phyloP scores from a whole-genome alignment of 2,797 vertebrate species.

The Ctenopoma multispine region DNA sequence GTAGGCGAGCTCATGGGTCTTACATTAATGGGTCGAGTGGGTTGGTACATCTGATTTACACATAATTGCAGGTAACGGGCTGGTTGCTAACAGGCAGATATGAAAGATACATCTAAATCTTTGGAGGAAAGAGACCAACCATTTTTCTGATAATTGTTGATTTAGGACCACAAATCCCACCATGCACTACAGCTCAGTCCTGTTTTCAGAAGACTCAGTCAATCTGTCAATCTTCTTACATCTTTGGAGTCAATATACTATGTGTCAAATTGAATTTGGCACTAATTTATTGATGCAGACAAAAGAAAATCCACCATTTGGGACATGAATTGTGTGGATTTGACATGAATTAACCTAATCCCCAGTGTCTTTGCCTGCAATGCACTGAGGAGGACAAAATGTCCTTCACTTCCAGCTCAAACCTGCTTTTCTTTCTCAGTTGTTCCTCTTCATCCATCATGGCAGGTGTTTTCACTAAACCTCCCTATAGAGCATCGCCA shows the following conservation, averaged over 20 bases:
- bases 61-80: too few relatives aligned
- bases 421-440: slow-evolving; percentile 40
- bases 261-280: slow-evolving; percentile 12
- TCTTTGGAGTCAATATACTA: slow-evolving; percentile 6
- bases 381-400: slow-evolving; percentile 55
- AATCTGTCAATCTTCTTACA: slow-evolving; percentile 37
- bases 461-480: slow-evolving; percentile 73
- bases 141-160: background rate
- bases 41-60: too few relatives aligned
- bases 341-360: slow-evolving; percentile 40
- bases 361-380: slow-evolving; percentile 15
- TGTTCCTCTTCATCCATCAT: slow-evolving; percentile 72
- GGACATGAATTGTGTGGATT: slow-evolving; percentile 15
- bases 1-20: too few relatives aligned
- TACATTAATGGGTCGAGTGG: too few relatives aligned
- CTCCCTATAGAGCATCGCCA: slow-evolving; percentile 51
- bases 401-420: slow-evolving; percentile 62
- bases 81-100: background rate
- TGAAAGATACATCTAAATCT: background rate
- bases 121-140: background rate
- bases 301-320: slow-evolving; percentile 9
- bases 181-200: slow-evolving; percentile 3
- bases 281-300: slow-evolving; percentile 34
- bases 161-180: background rate
- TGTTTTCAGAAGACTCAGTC: background rate